Percentiles rank a stretch among this genome's conserved stretches.
These are phyloP conservation scores for Agriotes lineatus DNA, from an alignment of 2,888 invertebrate species.

Conservation along the genomic window DNA sequence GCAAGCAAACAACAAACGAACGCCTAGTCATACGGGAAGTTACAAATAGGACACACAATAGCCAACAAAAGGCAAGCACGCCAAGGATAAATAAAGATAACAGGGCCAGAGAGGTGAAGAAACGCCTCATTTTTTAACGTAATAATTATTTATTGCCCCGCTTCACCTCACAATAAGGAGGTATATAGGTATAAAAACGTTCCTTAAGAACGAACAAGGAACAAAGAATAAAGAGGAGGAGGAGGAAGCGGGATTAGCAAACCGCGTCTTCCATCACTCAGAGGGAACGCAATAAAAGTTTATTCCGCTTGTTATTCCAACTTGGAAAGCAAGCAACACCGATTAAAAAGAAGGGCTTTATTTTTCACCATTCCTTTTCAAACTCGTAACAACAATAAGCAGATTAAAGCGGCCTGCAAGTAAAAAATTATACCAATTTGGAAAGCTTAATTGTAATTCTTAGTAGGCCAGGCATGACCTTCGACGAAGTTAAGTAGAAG, in stretches of 20 bases:
- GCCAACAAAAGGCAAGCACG: constrained; percentile 9
- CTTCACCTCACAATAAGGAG: constrained; percentile 32
- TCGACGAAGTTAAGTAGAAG: neutral
- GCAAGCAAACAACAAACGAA: neutral
- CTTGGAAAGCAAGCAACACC: constrained; percentile 21
- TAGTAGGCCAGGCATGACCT: neutral
- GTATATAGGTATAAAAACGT: constrained; percentile 29
- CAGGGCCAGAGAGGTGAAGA: constrained; percentile 21
- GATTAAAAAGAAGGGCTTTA: constrained; percentile 17
- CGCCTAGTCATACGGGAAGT: constrained; percentile 14
- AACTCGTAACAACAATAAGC: constrained; percentile 10
- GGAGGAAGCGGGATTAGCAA: constrained; percentile 32
- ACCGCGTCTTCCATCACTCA: constrained; percentile 34
- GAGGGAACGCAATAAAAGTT: constrained; percentile 29
- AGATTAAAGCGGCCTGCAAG: neutral
- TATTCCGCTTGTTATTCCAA: constrained; percentile 30
- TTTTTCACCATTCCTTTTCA: neutral
- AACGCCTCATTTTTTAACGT: constrained; percentile 27
- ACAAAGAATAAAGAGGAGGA: constrained; percentile 28
- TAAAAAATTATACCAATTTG: constrained; percentile 5
- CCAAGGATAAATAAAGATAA: constrained; percentile 23
- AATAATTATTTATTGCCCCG: constrained; percentile 33
- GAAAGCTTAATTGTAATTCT: neutral
- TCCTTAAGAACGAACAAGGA: constrained; percentile 25
- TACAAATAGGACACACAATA: constrained; percentile 20